phyloP scores from a whole-genome alignment of 2,797 vertebrate species.

The Ceryle rudis region DNA sequence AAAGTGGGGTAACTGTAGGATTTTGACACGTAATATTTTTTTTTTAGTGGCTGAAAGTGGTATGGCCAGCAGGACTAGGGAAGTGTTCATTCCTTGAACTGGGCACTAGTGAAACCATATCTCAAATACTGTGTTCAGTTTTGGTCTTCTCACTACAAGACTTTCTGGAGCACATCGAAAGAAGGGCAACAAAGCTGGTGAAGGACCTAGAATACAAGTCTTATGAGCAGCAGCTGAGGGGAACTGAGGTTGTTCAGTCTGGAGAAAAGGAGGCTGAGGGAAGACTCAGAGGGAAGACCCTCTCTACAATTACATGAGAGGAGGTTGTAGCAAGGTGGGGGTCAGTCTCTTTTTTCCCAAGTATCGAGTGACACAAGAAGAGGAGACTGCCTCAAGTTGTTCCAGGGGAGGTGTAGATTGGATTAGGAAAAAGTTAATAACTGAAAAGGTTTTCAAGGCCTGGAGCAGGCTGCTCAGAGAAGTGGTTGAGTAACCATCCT shows the following conservation, averaged over 20 bases:
- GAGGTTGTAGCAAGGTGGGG: not conserved
- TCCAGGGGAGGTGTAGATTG: not conserved
- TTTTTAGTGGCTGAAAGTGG: not conserved
- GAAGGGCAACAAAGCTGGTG: not conserved
- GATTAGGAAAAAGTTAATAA: not conserved
- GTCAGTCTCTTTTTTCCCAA: not conserved
- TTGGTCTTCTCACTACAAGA: not conserved
- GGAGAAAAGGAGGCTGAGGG: not conserved
- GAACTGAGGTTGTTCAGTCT: not conserved
- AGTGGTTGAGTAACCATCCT: fast-evolving
- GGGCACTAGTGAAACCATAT: fast-evolving
- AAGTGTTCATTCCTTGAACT: not conserved
- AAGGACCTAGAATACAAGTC: not conserved
- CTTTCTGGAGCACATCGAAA: not conserved
- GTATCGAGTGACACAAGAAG: not conserved
- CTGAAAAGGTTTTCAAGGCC: not conserved
- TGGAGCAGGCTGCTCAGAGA: not conserved
- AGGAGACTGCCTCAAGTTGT: not conserved
- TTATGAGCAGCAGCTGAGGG: fast-evolving
- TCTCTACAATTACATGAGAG: not conserved
- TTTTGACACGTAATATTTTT: not conserved
- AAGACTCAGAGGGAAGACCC: no score
- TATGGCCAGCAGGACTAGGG: not conserved
- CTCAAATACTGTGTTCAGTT: not conserved
- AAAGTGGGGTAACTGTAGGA: not conserved